Conservation (phyloP, 2,888 invertebrate species). For the Dicranocentrus wangi region DNA sequence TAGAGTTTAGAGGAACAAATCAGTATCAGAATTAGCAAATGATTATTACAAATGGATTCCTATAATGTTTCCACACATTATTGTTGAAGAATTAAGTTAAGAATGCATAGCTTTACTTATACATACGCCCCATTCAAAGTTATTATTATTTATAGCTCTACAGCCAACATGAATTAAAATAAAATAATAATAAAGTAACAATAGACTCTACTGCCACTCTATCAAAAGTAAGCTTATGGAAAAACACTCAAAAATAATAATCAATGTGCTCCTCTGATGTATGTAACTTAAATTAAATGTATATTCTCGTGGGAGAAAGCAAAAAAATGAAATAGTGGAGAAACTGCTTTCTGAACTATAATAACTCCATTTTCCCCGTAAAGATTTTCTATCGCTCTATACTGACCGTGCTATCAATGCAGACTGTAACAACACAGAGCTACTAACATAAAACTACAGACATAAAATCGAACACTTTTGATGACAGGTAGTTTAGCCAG, state of each 20-base stretch:
- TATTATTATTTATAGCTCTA: no score
- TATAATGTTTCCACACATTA: no score
- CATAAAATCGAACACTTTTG: conserved; percentile 52
- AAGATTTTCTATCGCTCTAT: no score
- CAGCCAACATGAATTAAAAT: neutral
- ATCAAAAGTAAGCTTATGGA: neutral
- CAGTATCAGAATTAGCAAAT: no score
- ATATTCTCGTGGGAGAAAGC: neutral
- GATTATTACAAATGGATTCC: no score
- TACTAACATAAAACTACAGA: conserved; percentile 19
- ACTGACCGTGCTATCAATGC: conserved; percentile 3
- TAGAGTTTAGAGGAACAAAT: no score
- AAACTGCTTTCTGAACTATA: no score
- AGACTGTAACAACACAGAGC: neutral
- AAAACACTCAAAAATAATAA: conserved; percentile 22
- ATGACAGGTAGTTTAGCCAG: conserved; percentile 44
- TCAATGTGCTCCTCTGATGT: neutral
- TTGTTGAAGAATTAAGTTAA: no score
- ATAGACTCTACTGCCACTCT: neutral
- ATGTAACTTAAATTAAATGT: neutral
- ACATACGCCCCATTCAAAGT: no score
- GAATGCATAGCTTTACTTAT: no score
- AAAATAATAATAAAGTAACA: no score
- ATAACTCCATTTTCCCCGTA: neutral
- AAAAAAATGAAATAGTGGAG: conserved; percentile 6